Percentiles rank a stretch among this genome's conserved stretches.
phyloP scores from a whole-genome alignment of 2,797 vertebrate genomes.

The Antennarius maculatus region DNA sequence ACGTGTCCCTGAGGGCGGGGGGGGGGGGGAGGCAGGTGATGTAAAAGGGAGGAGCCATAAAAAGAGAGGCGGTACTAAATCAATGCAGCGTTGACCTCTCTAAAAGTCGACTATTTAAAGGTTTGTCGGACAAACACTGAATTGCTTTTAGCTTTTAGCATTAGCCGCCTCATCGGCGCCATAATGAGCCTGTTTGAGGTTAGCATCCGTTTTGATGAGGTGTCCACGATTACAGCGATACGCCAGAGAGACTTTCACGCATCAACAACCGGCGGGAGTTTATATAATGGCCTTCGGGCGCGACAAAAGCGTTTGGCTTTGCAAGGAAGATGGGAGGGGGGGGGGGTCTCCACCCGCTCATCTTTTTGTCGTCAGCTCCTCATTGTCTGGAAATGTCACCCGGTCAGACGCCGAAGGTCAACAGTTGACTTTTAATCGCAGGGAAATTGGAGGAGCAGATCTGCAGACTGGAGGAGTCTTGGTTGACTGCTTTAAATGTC shows the following conservation, averaged over 20 bases:
- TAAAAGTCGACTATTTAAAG: not conserved
- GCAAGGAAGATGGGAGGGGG: not conserved
- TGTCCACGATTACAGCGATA: conserved; percentile 10
- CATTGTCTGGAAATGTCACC: conserved; percentile 61
- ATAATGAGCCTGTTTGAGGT: conserved; percentile 18
- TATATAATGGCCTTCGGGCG: conserved; percentile 7
- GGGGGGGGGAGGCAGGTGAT: too few relatives aligned
- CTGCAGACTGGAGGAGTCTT: conserved; percentile 19
- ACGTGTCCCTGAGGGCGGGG: too few relatives aligned
- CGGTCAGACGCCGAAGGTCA: conserved; percentile 45
- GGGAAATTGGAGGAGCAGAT: conserved; percentile 27
- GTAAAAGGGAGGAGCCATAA: too few relatives aligned
- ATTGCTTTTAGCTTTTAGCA: not conserved
- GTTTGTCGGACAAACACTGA: not conserved
- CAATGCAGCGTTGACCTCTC: too few relatives aligned
- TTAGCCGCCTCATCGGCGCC: conserved; percentile 8
- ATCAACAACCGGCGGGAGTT: conserved; percentile 13
- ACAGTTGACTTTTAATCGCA: conserved; percentile 43
- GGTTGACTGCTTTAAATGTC: conserved; percentile 40
- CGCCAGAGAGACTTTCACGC: conserved; percentile 12
- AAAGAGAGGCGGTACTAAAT: too few relatives aligned
- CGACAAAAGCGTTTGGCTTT: not conserved
- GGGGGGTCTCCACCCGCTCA: conserved; percentile 34
- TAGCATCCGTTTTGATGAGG: conserved; percentile 29
- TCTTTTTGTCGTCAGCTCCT: conserved; percentile 35